Percentiles rank a stretch among this genome's conserved stretches.
Evolutionary conservation across 1,140 invertebrate genomes (phyloP).

Genomic region (Adelges cooleyi): DNA sequence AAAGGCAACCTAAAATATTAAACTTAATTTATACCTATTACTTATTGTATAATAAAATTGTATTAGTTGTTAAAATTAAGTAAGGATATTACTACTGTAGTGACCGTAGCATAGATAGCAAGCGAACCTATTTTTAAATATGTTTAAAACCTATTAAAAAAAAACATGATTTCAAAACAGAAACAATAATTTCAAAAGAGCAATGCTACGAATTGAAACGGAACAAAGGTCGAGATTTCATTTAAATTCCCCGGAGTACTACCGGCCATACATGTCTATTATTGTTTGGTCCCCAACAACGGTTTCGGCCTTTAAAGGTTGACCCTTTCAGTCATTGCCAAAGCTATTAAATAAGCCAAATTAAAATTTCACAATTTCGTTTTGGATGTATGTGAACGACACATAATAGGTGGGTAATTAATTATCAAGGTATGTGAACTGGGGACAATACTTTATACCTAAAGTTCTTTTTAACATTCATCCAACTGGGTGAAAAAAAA

Average conservation of each 20-base stretch:
- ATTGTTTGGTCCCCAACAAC: slow-evolving; percentile 17
- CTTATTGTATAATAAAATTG: no score
- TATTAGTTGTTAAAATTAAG: no score
- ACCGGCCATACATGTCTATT: slow-evolving; percentile 14
- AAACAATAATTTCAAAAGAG: slow-evolving; percentile 11
- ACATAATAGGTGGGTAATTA: slow-evolving; percentile 22
- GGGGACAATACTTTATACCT: neutral
- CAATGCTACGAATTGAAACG: slow-evolving; percentile 12
- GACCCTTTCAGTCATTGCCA: slow-evolving; percentile 21
- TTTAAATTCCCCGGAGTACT: slow-evolving; percentile 8
- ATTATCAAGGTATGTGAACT: neutral
- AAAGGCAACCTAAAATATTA: no score
- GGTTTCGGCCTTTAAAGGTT: slow-evolving; percentile 21
- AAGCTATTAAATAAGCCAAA: slow-evolving; percentile 11
- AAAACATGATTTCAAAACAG: no score
- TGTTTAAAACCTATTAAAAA: no score
- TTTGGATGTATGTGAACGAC: neutral
- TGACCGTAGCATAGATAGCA: no score
- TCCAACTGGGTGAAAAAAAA: neutral
- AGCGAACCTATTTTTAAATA: no score
- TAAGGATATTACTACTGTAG: no score
- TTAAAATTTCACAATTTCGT: slow-evolving; percentile 10
- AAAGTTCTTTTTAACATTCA: slow-evolving; percentile 5
- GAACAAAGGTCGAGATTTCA: slow-evolving; percentile 20
- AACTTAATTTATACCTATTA: no score